Conservation (phyloP, 2,113 vertebrate species). For the Neofelis nebulosa region DNA sequence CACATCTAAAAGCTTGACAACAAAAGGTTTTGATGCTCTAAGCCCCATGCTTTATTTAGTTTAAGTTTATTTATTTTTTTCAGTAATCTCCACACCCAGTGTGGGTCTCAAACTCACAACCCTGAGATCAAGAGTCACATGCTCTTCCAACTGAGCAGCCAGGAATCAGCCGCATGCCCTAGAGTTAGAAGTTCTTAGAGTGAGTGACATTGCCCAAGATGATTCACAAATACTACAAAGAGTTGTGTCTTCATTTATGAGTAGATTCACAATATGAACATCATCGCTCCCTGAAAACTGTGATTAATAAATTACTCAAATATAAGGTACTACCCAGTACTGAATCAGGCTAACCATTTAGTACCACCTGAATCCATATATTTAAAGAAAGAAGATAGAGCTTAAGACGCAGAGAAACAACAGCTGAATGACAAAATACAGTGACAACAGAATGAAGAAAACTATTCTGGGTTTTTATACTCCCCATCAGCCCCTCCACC, state of each 20-base stretch:
- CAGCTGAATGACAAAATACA: background rate
- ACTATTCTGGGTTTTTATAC: background rate
- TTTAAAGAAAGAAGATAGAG: background rate
- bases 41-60: background rate
- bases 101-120: background rate
- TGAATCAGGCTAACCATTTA: background rate
- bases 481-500: background rate
- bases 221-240: background rate
- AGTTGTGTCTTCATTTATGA: background rate
- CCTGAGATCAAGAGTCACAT: background rate
- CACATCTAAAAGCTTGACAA: background rate
- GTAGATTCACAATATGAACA: background rate
- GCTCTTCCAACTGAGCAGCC: background rate
- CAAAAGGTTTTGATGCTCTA: background rate
- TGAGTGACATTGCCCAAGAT: background rate
- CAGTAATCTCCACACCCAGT: background rate
- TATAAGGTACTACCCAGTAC: background rate
- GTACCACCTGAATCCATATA: background rate
- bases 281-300: background rate
- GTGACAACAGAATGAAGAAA: background rate
- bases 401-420: background rate
- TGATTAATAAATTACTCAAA: slow-evolving; percentile 20
- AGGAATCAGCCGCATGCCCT: background rate
- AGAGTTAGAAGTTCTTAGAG: background rate
- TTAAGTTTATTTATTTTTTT: background rate